Base-by-base conservation (phyloP, 37 sponge, comb jelly and placozoan genomes). In the Ephydatia muelleri region DNA sequence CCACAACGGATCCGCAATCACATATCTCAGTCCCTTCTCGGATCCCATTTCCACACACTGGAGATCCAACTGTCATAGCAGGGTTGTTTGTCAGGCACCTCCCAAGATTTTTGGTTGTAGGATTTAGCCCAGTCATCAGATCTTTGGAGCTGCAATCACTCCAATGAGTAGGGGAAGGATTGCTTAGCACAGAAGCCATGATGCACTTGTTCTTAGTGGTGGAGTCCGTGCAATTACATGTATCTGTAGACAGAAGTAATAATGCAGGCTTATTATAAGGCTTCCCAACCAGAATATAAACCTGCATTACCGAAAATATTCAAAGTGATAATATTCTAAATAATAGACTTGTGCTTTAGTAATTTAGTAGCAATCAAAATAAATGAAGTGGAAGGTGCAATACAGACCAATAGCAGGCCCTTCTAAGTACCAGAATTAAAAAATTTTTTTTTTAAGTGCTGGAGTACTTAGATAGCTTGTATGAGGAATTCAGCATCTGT, bases 31-130 rank as follows among this genome's bases (percentile, higher is more conserved):
- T 84, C 25, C 80, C 73, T 48, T 94, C 95, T 39, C 87, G 49
- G 68, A 94, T 85, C 4, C 95, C 95, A 87, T 94, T 94, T 6
- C 95, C 95, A 84, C 95, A 94, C 19, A 77, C 73, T 2, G 89
- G 82, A n/a, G 76, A 83, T 22, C 86, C 89, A 3, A 92, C 75
- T 28, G 83, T 88, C 66, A 67, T 37, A 3, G 26, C n/a, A 13
- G 88, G 88, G 70, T 75, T 82, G 57, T 87, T 87, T 14, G 5
- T 30, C 30, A 87, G 88, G 33, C 88, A 87, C 1, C 77, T 16
- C 23, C 78, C 70, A 13, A 87, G 82, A 35, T 82, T 76, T 29
- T 6, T 22, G 29, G 33, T 38, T 19, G 75, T 35, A 5, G 38
- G 75, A 13, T 48, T 69, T 11, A 87, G 66, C 30, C 82, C 81